Conservation (phyloP, 2,797 vertebrate species). For the Danio aesculapii region DNA sequence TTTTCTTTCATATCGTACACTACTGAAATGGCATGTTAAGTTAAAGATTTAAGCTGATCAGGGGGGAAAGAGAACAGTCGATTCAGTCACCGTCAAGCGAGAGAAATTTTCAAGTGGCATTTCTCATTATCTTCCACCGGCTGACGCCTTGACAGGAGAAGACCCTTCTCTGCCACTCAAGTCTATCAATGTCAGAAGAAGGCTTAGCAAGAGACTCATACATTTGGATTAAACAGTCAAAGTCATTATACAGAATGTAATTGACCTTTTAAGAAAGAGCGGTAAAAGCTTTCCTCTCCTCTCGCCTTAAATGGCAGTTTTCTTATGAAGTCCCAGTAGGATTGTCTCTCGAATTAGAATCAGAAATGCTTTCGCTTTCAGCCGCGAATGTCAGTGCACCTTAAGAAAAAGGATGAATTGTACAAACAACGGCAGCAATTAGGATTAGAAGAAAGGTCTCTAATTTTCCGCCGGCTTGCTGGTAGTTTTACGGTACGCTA, state of each 20-base stretch:
- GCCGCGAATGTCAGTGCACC: constrained; percentile 61
- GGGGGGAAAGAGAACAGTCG: constrained; percentile 79
- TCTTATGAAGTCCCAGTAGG: constrained; percentile 76
- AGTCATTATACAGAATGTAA: constrained; percentile 79
- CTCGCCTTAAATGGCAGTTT: constrained; percentile 60
- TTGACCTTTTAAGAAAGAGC: constrained; percentile 82
- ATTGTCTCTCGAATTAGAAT: constrained; percentile 78
- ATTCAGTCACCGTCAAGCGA: constrained; percentile 73
- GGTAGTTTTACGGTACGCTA: constrained; percentile 37
- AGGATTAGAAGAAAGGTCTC: constrained; percentile 70
- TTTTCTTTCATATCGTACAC: no score
- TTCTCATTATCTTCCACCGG: constrained; percentile 83
- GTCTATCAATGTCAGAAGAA: constrained; percentile 84
- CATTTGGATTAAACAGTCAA: constrained; percentile 87
- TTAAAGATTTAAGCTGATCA: constrained; percentile 88
- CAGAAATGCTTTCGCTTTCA: constrained; percentile 72
- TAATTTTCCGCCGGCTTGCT: constrained; percentile 71
- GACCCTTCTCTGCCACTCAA: constrained; percentile 88
- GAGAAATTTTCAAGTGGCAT: constrained; percentile 79
- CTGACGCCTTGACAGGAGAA: constrained; percentile 83
- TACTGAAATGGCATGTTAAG: constrained; percentile 27
- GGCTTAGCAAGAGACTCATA: constrained; percentile 78
- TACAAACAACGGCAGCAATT: constrained; percentile 67
- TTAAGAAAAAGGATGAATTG: constrained; percentile 67
- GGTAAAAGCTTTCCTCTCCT: constrained; percentile 71